Evolutionary conservation across 2,113 vertebrate genomes (phyloP).

Genomic region (Leptobrachium leishanense): DNA sequence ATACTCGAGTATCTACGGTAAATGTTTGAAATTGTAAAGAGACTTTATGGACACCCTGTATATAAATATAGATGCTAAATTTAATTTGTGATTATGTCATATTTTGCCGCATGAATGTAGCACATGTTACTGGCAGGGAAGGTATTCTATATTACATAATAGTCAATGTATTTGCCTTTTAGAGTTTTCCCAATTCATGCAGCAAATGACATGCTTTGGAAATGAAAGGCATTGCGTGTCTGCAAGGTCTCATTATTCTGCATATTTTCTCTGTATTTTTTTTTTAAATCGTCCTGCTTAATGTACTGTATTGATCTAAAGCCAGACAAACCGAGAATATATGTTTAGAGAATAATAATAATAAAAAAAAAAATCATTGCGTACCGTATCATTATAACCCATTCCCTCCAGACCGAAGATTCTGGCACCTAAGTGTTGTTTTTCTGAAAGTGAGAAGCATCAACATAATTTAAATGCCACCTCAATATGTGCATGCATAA

Average conservation of each 20-base stretch:
- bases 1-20: no score
- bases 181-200: no score
- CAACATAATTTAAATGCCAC: constrained; percentile 48
- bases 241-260: background rate
- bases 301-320: background rate
- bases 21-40: no score
- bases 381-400: constrained; percentile 39
- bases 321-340: background rate
- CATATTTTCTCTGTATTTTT: background rate
- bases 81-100: no score
- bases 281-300: background rate
- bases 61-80: no score
- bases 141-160: no score
- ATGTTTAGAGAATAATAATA: constrained; percentile 30
- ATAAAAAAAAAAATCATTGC: constrained; percentile 3
- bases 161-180: no score
- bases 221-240: no score
- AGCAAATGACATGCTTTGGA: no score
- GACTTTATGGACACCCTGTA: no score
- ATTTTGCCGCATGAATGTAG: no score
- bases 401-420: constrained; percentile 35
- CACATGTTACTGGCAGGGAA: no score
- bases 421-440: constrained; percentile 36
- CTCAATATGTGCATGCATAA: constrained; percentile 49
- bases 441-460: constrained; percentile 36